These are phyloP conservation scores for Pantala flavescens DNA, from an alignment of 1,140 invertebrate species.

Conservation along the genomic window DNA sequence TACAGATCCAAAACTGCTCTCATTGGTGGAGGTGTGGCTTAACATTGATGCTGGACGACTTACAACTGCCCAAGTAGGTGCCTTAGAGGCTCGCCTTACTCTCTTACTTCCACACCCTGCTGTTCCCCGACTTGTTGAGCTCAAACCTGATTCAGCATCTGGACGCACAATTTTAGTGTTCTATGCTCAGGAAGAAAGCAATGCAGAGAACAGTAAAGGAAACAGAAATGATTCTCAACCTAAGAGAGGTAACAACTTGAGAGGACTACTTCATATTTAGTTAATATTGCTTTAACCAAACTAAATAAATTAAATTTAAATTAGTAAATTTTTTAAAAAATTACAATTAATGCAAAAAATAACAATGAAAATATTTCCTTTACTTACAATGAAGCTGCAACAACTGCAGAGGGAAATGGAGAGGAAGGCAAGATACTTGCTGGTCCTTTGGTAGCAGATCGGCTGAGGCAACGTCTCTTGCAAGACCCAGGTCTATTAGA, in stretches of 20 bases:
- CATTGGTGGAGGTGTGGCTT: conserved; percentile 70
- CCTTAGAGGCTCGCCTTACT: not conserved
- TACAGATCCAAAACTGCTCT: conserved; percentile 56
- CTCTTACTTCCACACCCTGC: not conserved
- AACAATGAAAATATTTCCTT: no score
- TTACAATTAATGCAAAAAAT: no score
- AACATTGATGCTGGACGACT: conserved; percentile 53
- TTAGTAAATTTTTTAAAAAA: no score
- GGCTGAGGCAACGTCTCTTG: conserved; percentile 53
- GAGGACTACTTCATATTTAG: no score
- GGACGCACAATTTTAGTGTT: not conserved
- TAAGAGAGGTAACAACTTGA: not conserved
- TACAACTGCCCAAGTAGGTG: not conserved
- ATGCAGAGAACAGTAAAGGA: not conserved
- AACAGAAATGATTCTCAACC: not conserved
- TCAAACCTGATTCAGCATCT: not conserved
- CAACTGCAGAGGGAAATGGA: not conserved
- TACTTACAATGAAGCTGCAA: no score
- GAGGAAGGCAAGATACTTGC: conserved; percentile 21
- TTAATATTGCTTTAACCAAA: no score
- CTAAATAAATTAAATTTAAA: no score
- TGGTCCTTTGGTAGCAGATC: conserved; percentile 46
- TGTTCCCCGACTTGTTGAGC: not conserved
- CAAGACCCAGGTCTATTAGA: conserved; percentile 62
- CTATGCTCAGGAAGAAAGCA: not conserved